Percentiles rank a stretch among this genome's conserved stretches.
Conservation (phyloP, 1,140 invertebrate species). For the Choristoneura fumiferana region DNA sequence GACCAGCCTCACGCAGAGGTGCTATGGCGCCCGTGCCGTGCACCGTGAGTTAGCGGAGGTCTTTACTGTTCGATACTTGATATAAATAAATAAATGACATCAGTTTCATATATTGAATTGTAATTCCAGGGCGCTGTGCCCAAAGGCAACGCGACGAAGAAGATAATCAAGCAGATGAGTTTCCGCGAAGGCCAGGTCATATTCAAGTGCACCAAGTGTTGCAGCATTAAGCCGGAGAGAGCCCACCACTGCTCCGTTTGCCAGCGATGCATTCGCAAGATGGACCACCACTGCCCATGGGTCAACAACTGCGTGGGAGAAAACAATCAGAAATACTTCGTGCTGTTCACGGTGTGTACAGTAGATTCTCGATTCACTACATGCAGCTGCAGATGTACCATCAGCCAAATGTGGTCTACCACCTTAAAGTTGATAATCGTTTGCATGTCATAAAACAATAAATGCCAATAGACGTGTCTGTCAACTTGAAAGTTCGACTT, state of each 20-base stretch:
- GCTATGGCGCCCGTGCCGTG: no score
- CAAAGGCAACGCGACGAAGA: constrained; percentile 98
- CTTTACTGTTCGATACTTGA: no score
- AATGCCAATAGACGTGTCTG: no score
- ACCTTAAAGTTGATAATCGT: no score
- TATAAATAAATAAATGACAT: no score
- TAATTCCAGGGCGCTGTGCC: constrained; percentile 93
- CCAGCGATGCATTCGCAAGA: constrained; percentile 97
- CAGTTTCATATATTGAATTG: constrained; percentile 20
- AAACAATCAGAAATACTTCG: constrained; percentile 99
- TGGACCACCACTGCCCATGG: constrained; percentile 99
- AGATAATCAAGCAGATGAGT: constrained; percentile 97
- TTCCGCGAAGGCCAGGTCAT: constrained; percentile 95
- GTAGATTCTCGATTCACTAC: no score
- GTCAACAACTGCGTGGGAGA: constrained; percentile 99
- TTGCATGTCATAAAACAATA: no score
- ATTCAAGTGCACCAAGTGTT: constrained; percentile 99
- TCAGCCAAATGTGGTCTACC: no score
- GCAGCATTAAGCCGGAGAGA: constrained; percentile 98
- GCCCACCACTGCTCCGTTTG: constrained; percentile 99
- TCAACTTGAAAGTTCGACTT: no score
- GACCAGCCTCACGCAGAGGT: no score
- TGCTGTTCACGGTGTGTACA: constrained; percentile 95
- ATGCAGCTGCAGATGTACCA: no score
- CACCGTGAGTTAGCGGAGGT: no score